Conservation (phyloP, 1,140 invertebrate genomes). For the Euwallacea similis region DNA sequence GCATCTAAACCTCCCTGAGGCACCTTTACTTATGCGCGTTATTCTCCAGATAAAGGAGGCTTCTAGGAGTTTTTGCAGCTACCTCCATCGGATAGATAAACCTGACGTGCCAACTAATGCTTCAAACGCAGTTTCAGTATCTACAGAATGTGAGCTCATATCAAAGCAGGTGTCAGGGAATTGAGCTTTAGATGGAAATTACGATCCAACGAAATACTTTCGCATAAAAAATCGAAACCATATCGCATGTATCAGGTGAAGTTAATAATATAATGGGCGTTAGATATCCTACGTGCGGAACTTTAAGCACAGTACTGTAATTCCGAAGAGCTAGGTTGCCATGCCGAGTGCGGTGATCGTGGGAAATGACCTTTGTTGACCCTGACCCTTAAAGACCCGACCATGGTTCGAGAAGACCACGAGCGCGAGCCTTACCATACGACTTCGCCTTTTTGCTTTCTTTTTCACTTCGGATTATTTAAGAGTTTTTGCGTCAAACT, state of each 20-base stretch:
- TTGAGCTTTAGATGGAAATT: not conserved
- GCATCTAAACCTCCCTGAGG: too few relatives aligned
- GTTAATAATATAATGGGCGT: slow-evolving; percentile 30
- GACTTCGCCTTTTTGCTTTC: slow-evolving; percentile 28
- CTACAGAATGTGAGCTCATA: not conserved
- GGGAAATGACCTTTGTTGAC: slow-evolving; percentile 55
- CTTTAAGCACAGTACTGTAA: slow-evolving; percentile 45
- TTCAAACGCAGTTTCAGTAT: too few relatives aligned
- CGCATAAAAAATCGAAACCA: not conserved
- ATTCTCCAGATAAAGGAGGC: too few relatives aligned
- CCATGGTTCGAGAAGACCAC: slow-evolving; percentile 33
- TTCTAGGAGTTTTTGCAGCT: too few relatives aligned
- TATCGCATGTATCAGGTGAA: slow-evolving; percentile 29
- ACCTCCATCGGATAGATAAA: too few relatives aligned
- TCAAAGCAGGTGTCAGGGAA: not conserved
- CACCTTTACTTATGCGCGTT: too few relatives aligned
- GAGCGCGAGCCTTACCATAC: slow-evolving; percentile 35
- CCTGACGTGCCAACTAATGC: too few relatives aligned
- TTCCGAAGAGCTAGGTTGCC: slow-evolving; percentile 49
- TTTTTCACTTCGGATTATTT: slow-evolving; percentile 20
- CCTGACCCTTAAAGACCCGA: slow-evolving; percentile 53
- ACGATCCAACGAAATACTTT: not conserved
- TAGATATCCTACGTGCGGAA: slow-evolving; percentile 34
- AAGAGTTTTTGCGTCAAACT: slow-evolving; percentile 26
- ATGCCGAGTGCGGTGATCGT: slow-evolving; percentile 53